Base-by-base conservation (phyloP, 2,113 vertebrate species). In the Cyanoderma ruficeps region DNA sequence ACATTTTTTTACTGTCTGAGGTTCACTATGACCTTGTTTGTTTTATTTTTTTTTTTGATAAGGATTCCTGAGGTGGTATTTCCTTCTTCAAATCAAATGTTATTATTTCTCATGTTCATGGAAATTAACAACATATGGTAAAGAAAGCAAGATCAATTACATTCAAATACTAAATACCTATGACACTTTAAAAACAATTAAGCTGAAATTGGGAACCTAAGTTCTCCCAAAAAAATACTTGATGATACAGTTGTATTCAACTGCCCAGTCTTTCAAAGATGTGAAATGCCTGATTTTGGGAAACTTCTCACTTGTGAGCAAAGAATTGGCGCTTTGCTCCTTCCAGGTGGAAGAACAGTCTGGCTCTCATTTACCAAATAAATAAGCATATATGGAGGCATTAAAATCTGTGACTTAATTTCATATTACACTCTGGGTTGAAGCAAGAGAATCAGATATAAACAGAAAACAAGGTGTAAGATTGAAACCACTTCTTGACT, bases 281-380 rank as follows among this genome's bases (percentile, higher is more conserved):
- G 22, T 3, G 8, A 81, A 39, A 15, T 87, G 8, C 4, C 46
- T 89, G 61, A n/a, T 69, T 84, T 37, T 35, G 39, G 61, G 27
- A 27, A 44, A 65, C 27, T 78, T 47, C 31, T 56, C 60, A 27
- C 19, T 22, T 15, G 10, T 69, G 33, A 52, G 23, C 37, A 30
- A 1, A 5, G 53, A 65, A 53, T 28, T 33, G 25, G 8, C 64
- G 22, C n/a, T 89, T 65, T 69, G 13, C 13, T 61, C 12, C 37
- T 56, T 56, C 57, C 30, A 5, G 14, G 24, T 60, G 15, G 44
- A 52, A 53, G 22, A 78, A 20, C 2, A 41, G 25, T 23, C 35
- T 67, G 35, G 4, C 13, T 65, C 49, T 50, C 0, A 0, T 47
- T 57, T 44, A 10, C 41, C 1, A 0, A 27, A 75, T 70, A 49